Percentiles rank a stretch among this genome's conserved stretches.
phyloP scores from a whole-genome alignment of 2,797 vertebrate genomes.

The Rhinophrynus dorsalis region DNA sequence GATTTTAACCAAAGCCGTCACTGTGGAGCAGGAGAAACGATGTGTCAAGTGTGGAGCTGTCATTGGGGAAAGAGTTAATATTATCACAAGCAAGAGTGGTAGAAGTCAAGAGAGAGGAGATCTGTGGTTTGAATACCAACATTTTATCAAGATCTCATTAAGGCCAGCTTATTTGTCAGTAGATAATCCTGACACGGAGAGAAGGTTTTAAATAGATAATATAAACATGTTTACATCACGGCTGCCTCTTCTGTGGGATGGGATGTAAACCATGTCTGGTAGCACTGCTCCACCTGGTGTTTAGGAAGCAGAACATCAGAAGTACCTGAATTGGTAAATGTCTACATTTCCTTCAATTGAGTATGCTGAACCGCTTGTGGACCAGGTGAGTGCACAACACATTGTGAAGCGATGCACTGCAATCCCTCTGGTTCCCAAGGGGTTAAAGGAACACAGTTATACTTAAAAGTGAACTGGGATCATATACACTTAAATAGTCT shows the following conservation, averaged over 20 bases:
- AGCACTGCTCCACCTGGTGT: constrained; percentile 18
- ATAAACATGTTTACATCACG: neutral
- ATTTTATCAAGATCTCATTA: constrained; percentile 1
- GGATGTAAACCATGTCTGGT: constrained; percentile 2
- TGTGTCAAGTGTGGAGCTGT: neutral
- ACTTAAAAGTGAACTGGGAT: too few species aligned
- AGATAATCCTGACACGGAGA: neutral
- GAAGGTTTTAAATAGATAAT: neutral
- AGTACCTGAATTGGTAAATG: too few species aligned
- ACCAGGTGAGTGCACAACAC: too few species aligned
- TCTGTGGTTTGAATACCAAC: neutral
- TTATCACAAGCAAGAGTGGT: neutral
- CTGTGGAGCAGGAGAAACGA: neutral
- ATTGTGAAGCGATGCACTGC: too few species aligned
- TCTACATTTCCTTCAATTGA: too few species aligned
- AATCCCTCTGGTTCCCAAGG: too few species aligned
- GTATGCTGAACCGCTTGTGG: too few species aligned
- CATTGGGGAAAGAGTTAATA: neutral
- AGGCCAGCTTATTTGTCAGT: neutral
- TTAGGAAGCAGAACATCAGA: neutral
- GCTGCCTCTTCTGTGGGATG: too few species aligned
- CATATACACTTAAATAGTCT: too few species aligned
- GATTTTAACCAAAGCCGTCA: neutral
- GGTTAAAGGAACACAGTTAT: too few species aligned
- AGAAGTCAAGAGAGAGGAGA: neutral